These are phyloP conservation scores for Semnornis frantzii DNA, from an alignment of 2,113 vertebrate genomes.

Conservation along the genomic window DNA sequence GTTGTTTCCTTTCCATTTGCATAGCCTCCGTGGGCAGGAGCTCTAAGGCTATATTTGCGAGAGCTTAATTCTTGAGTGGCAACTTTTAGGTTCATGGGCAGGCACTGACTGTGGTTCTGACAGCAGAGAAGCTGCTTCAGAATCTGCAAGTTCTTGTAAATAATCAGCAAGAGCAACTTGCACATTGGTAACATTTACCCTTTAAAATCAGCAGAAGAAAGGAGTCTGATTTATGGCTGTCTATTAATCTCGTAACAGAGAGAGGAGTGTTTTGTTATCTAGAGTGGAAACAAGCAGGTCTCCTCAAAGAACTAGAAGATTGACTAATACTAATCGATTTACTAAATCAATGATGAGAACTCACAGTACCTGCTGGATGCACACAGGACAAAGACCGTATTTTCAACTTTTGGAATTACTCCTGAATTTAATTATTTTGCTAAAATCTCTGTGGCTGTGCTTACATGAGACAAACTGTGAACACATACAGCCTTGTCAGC, in stretches of 20 bases:
- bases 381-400: not conserved
- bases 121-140: not conserved
- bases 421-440: not conserved
- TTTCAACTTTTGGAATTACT: not conserved
- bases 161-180: not conserved
- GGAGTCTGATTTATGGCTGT: not conserved
- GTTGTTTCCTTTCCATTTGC: not conserved
- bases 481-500: not conserved
- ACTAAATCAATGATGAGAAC: not conserved
- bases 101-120: not conserved
- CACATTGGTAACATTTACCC: not conserved
- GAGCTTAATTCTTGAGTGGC: not conserved
- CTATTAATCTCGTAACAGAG: not conserved
- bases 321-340: not conserved
- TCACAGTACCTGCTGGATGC: not conserved
- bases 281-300: not conserved
- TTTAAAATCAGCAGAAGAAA: not conserved
- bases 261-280: not conserved
- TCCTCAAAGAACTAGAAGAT: not conserved
- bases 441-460: not conserved
- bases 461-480: not conserved
- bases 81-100: not conserved
- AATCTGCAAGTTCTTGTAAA: constrained; percentile 1
- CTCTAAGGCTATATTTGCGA: not conserved
- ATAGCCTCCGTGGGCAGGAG: not conserved